phyloP scores from a whole-genome alignment of 2,888 invertebrate species.

The Operophtera brumata region DNA sequence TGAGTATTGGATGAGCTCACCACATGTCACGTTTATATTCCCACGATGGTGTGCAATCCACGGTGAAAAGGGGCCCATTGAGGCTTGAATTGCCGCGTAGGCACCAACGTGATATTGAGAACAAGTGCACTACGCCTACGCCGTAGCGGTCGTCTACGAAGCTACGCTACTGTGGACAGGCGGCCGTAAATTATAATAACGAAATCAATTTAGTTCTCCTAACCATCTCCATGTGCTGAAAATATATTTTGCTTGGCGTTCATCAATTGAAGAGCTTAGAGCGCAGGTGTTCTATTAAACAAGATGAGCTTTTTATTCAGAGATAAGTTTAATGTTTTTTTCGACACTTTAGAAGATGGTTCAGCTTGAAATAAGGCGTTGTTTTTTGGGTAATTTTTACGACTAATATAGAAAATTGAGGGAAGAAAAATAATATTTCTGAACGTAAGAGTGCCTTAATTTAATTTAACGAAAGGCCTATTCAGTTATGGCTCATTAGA shows the following conservation, averaged over 20 bases:
- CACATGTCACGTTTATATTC: too few relatives aligned
- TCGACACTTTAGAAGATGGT: neutral
- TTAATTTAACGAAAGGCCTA: neutral
- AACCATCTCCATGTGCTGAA: constrained; percentile 10
- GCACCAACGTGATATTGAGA: too few relatives aligned
- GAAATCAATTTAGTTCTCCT: constrained; percentile 6
- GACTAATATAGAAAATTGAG: neutral
- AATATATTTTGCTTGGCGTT: constrained; percentile 17
- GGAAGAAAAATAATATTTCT: neutral
- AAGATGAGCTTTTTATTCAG: neutral
- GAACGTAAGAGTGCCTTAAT: neutral
- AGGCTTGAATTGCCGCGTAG: too few relatives aligned
- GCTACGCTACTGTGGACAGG: neutral
- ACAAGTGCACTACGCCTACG: neutral
- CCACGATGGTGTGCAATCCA: too few relatives aligned
- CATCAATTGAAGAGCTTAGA: constrained; percentile 8
- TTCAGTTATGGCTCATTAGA: neutral
- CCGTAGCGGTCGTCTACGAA: neutral
- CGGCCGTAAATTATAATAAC: neutral
- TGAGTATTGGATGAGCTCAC: too few relatives aligned
- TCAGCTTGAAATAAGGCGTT: neutral
- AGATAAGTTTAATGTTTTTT: neutral
- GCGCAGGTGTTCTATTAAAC: constrained; percentile 18
- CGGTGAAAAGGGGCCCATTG: too few relatives aligned
- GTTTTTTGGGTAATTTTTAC: neutral